phyloP scores from a whole-genome alignment of 2,113 vertebrate genomes.

The Sinocyclocheilus anshuiensis region DNA sequence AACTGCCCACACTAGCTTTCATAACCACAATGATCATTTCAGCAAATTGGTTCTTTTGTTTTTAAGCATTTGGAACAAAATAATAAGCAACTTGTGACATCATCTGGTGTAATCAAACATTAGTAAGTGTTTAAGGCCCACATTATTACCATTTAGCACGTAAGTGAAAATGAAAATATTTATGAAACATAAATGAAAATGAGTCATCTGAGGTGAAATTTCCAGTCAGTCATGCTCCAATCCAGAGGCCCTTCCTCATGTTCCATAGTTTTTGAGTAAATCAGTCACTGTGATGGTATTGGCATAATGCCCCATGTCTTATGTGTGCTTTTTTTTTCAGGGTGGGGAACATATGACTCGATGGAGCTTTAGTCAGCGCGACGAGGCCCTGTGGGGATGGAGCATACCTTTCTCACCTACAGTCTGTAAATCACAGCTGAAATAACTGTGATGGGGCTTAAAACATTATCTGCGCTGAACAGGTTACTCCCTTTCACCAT shows the following conservation, averaged over 20 bases:
- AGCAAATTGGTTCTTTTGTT: neutral
- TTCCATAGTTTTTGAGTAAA: conserved; percentile 4
- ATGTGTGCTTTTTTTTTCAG: conserved; percentile 1
- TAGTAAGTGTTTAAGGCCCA: conserved; percentile 1
- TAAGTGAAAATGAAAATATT: neutral
- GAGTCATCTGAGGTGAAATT: conserved; percentile 27
- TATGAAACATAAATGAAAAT: neutral
- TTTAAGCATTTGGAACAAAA: neutral
- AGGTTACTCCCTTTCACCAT: conserved; percentile 31
- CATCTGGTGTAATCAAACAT: conserved; percentile 12
- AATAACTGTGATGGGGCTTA: conserved; percentile 55
- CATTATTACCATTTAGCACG: conserved; percentile 6
- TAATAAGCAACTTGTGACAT: neutral
- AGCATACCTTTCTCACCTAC: conserved; percentile 24
- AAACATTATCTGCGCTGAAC: conserved; percentile 50
- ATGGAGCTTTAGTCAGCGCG: conserved; percentile 2
- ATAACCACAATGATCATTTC: neutral
- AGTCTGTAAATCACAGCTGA: conserved; percentile 63
- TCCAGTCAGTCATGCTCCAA: conserved; percentile 1
- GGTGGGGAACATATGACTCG: conserved; percentile 34
- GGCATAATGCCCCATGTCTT: neutral
- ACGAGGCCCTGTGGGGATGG: neutral
- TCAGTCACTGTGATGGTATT: conserved; percentile 9
- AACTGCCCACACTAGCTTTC: neutral
- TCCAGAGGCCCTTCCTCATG: conserved; percentile 27